phyloP scores from a whole-genome alignment of 1,140 invertebrate genomes.

The Hestina assimilis region DNA sequence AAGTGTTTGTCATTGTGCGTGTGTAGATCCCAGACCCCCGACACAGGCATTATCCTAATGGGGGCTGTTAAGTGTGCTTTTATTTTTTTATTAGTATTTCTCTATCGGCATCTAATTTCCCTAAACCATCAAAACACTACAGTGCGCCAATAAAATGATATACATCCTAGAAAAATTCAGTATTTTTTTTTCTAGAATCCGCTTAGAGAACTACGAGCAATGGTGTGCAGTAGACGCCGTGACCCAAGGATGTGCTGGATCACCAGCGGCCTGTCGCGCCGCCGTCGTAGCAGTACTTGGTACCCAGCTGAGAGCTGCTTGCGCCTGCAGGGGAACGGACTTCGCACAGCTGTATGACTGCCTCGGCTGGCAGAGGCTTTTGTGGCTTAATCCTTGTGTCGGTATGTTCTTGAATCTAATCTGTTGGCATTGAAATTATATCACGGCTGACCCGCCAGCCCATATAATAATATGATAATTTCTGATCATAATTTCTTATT shows the following conservation, averaged over 20 bases:
- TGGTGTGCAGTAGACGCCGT: slow-evolving; percentile 93
- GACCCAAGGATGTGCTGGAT: slow-evolving; percentile 93
- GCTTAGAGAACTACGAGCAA: slow-evolving; percentile 92
- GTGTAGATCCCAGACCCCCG: no score
- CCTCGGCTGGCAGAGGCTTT: slow-evolving; percentile 91
- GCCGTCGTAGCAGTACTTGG: slow-evolving; percentile 92
- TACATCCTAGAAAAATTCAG: background rate
- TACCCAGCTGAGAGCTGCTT: slow-evolving; percentile 89
- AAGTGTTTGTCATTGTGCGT: no score
- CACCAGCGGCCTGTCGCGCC: slow-evolving; percentile 86
- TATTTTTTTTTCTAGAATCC: slow-evolving; percentile 77
- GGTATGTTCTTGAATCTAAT: slow-evolving; percentile 79
- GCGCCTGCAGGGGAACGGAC: slow-evolving; percentile 91
- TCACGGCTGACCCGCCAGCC: no score
- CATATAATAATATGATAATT: no score
- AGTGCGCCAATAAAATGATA: no score
- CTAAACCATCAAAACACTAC: no score
- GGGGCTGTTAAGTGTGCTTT: no score
- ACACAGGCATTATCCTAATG: no score
- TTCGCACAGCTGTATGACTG: slow-evolving; percentile 90
- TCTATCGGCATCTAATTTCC: no score
- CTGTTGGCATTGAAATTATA: no score
- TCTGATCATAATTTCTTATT: no score
- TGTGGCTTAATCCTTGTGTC: slow-evolving; percentile 95
- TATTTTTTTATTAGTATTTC: no score